These are phyloP conservation scores for Phycodurus eques DNA, from an alignment of 2,113 vertebrate species.

Conservation along the genomic window DNA sequence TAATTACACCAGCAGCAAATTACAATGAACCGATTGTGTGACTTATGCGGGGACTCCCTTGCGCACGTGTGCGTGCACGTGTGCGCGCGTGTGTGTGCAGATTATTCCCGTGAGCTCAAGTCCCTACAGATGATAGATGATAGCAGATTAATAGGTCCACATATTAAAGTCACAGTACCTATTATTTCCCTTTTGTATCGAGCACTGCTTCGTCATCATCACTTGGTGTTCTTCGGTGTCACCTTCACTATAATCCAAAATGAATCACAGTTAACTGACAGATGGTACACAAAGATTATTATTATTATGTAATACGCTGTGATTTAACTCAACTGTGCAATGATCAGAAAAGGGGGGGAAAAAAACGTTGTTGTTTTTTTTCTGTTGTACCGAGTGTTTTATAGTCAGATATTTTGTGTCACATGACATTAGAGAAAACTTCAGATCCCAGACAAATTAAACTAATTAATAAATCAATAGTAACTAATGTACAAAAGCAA, in stretches of 20 bases:
- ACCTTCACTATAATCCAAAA: conserved; percentile 23
- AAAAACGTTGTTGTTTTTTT: neutral
- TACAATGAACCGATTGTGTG: conserved; percentile 71
- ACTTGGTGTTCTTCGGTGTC: conserved; percentile 15
- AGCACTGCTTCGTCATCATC: conserved; percentile 21
- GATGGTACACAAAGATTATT: neutral
- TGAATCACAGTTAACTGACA: conserved; percentile 26
- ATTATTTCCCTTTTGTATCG: conserved; percentile 43
- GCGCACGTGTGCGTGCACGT: conserved; percentile 13
- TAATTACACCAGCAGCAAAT: conserved; percentile 74
- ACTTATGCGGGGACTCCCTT: conserved; percentile 54
- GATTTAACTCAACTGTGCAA: neutral
- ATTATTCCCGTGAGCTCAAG: conserved; percentile 53
- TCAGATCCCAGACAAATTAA: neutral
- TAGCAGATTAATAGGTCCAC: conserved; percentile 59
- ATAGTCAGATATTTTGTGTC: neutral
- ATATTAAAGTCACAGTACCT: conserved; percentile 49
- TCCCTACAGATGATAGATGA: conserved; percentile 57
- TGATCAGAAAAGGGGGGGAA: neutral
- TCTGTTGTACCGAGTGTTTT: neutral
- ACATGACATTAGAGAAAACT: neutral
- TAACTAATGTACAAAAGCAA: neutral
- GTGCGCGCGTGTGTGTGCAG: conserved; percentile 25
- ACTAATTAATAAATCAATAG: neutral
- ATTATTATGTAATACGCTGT: neutral